Evolutionary conservation across 1,140 invertebrate species (phyloP), one percentile per base, ranked within the genome.

Genomic region (Drosophila rhopaloa): DNA sequence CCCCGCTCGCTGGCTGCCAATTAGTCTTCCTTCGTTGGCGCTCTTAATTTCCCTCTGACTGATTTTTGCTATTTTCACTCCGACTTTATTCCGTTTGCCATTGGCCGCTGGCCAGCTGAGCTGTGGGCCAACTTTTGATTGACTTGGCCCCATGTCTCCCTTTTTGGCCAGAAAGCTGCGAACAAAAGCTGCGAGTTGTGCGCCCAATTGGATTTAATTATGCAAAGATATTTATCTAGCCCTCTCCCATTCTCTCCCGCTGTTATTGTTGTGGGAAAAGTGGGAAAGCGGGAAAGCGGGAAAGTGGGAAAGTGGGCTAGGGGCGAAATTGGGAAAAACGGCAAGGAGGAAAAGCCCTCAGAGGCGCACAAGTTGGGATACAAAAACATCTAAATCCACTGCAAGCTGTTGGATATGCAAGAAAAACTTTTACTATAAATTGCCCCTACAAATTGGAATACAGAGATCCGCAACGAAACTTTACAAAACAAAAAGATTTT

Each of bases 141-240:
- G 81, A 81, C 82, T 59, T 68, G 59, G 71, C 51, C 54, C 37
- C 35, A 10, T 40, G 5, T 41, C 19, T 8, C 37, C n/a, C 29
- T 37, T 35, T 48, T 43, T 47, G 51, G 43, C 58, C 48, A 37
- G n/a, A 29, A 29, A 51, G 29, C 27, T 10, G 38, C 72, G 61
- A 72, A 85, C 82, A 86, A 85, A 65, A 78, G 81, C 82, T 75
- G 80, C 59, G 76, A 85, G 82, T 67, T 86, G 63, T 78, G 76
- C 66, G 72, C 67, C 79, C 78, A 86, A 86, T 85, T 85, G 82
- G 80, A 81, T 85, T 78, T 85, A 85, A 85, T 85, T 85, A 85
- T 85, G 81, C 81, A 71, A 71, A 71, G 82, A 55, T 67, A 65
- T 76, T 61, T 76, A 65, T 75, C 60, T 62, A 53, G 40, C 11